Percentiles rank a stretch among this genome's conserved stretches.
These are phyloP conservation scores for Clavelina lepadiformis DNA, from an alignment of 23 tunicate species.

Conservation along the genomic window DNA sequence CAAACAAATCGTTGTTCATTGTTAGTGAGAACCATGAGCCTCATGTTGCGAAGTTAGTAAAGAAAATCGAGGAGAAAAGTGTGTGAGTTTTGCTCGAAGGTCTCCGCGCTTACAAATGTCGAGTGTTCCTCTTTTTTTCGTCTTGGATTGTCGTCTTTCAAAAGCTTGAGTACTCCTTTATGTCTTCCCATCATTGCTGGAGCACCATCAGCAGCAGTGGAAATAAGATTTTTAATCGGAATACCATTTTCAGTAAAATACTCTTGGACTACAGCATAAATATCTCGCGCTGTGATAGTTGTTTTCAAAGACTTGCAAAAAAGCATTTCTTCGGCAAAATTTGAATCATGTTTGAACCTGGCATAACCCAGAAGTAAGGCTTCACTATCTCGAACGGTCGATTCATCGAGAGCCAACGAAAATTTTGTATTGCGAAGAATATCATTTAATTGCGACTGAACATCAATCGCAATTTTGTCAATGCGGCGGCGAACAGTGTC, in stretches of 20 bases:
- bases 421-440: conserved; percentile 11
- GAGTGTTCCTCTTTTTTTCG: background rate
- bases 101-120: conserved; percentile 17
- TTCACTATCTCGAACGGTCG: conserved; percentile 12
- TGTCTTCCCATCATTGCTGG: conserved; percentile 9
- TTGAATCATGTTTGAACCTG: background rate
- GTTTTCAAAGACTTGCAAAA: conserved; percentile 4
- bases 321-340: conserved; percentile 4
- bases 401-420: conserved; percentile 15
- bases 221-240: conserved; percentile 9
- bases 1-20: too few species aligned
- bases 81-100: conserved; percentile 6
- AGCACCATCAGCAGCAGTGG: conserved; percentile 9
- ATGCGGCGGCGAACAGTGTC: conserved; percentile 3
- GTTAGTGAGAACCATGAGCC: conserved; percentile 14
- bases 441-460: conserved; percentile 4
- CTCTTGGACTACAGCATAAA: conserved; percentile 12
- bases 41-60: conserved; percentile 10
- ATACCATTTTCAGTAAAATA: background rate
- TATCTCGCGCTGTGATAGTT: conserved; percentile 3
- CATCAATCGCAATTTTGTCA: conserved; percentile 2
- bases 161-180: conserved; percentile 1
- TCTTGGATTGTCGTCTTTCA: conserved; percentile 10
- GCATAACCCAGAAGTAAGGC: conserved; percentile 9
- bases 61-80: conserved; percentile 2